Conservation (phyloP, 2,797 vertebrate genomes). For the Peromyscus attwateri region DNA sequence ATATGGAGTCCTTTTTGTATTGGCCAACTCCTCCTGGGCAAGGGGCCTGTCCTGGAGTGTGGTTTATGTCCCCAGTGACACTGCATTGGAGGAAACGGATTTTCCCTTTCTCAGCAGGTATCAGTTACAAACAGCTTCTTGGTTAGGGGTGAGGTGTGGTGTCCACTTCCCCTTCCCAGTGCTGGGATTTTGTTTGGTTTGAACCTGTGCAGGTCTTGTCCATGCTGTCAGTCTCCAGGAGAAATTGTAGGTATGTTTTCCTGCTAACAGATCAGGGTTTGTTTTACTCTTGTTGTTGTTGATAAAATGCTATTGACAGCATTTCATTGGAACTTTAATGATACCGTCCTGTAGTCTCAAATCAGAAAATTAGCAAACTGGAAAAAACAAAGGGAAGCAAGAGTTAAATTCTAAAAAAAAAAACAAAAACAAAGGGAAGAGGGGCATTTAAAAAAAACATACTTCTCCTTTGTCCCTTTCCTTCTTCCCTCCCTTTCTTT, state of each 20-base stretch:
- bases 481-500: not conserved
- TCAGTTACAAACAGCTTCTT: not conserved
- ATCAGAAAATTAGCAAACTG: slow-evolving; percentile 28
- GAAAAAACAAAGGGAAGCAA: not conserved
- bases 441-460: not conserved
- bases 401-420: not conserved
- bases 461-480: not conserved
- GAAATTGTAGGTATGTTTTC: slow-evolving; percentile 37
- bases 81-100: not conserved
- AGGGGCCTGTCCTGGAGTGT: not conserved
- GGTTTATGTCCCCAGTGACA: not conserved
- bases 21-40: not conserved
- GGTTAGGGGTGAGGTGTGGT: not conserved
- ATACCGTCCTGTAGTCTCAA: not conserved
- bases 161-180: not conserved
- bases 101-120: not conserved
- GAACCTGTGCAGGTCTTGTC: not conserved
- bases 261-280: not conserved
- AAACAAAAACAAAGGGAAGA: not conserved
- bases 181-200: not conserved
- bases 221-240: not conserved
- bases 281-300: slow-evolving; percentile 28
- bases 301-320: slow-evolving; percentile 1
- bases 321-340: slow-evolving; percentile 34
- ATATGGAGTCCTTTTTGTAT: not conserved